These are phyloP conservation scores for Ptychobarbus kaznakovi DNA, from an alignment of 2,797 vertebrate species.

Conservation along the genomic window DNA sequence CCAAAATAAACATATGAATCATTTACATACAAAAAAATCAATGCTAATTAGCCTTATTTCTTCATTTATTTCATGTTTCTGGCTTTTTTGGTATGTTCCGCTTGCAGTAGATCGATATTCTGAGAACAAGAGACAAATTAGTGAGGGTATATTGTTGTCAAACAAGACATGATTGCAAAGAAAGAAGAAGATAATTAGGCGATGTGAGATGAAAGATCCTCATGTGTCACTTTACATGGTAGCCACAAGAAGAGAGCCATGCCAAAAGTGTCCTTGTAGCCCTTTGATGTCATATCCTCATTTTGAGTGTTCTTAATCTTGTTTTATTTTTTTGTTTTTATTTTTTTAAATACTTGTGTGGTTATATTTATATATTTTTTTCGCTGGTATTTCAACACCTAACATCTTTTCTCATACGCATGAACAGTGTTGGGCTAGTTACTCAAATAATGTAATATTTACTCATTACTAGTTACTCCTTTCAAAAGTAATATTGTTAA, in stretches of 20 bases:
- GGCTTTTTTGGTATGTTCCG: neutral
- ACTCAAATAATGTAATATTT: too few relatives aligned
- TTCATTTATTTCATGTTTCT: neutral
- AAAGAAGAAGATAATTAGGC: constrained; percentile 27
- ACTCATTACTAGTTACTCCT: too few relatives aligned
- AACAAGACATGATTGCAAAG: constrained; percentile 22
- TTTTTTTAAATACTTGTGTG: neutral
- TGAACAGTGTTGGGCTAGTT: too few relatives aligned
- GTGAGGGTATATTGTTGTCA: constrained; percentile 35
- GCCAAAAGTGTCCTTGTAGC: neutral
- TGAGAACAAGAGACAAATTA: constrained; percentile 10
- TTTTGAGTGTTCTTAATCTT: constrained; percentile 17
- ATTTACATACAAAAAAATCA: constrained; percentile 48
- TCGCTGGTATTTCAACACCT: neutral
- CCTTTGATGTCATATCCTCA: constrained; percentile 30
- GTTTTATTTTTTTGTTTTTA: neutral
- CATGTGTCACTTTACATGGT: constrained; percentile 8
- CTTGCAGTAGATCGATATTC: too few relatives aligned
- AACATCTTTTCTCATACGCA: neutral
- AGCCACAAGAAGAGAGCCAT: constrained; percentile 14
- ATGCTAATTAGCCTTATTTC: constrained; percentile 43
- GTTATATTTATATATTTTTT: neutral
- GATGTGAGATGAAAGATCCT: constrained; percentile 36
- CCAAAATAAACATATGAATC: constrained; percentile 49
- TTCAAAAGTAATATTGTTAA: too few relatives aligned